Evolutionary conservation across 2,888 invertebrate genomes (phyloP).

Genomic region (Leucoptera coffeella): DNA sequence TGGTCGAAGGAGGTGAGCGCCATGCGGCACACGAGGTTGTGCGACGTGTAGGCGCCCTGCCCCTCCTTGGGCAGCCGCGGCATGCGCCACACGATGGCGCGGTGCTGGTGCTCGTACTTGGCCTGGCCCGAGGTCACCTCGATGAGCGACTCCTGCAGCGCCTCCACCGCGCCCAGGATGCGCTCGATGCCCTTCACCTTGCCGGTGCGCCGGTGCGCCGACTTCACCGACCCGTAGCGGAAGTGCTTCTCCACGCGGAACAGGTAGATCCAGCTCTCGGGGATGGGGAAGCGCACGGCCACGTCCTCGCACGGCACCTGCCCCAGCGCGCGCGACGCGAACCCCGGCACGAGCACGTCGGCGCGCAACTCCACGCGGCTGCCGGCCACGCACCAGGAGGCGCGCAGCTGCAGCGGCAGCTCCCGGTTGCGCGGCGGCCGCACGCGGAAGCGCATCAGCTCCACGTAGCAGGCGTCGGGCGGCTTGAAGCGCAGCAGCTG

Average conservation of each 20-base stretch:
- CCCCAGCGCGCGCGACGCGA: conserved; percentile 90
- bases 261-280: conserved; percentile 98
- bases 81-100: conserved; percentile 97
- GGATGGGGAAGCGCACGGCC: conserved; percentile 91
- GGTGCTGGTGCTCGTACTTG: conserved; percentile 97
- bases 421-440: conserved; percentile 94
- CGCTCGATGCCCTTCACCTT: conserved; percentile 91
- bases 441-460: conserved; percentile 91
- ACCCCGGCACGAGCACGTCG: conserved; percentile 94
- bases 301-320: conserved; percentile 98
- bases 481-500: conserved; percentile 91
- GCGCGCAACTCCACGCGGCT: conserved; percentile 84
- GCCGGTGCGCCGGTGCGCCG: conserved; percentile 80
- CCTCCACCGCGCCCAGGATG: conserved; percentile 86
- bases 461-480: conserved; percentile 96
- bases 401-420: conserved; percentile 91
- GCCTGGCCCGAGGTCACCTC: conserved; percentile 96
- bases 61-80: conserved; percentile 96
- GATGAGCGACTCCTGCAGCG: conserved; percentile 84
- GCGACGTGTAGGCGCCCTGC: conserved; percentile 97
- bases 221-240: conserved; percentile 94
- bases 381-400: conserved; percentile 81
- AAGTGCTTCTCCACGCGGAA: conserved; percentile 98
- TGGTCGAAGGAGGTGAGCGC: conserved; percentile 96
- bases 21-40: conserved; percentile 90